phyloP scores from a whole-genome alignment of 2,797 vertebrate genomes.

The Acridotheres tristis region DNA sequence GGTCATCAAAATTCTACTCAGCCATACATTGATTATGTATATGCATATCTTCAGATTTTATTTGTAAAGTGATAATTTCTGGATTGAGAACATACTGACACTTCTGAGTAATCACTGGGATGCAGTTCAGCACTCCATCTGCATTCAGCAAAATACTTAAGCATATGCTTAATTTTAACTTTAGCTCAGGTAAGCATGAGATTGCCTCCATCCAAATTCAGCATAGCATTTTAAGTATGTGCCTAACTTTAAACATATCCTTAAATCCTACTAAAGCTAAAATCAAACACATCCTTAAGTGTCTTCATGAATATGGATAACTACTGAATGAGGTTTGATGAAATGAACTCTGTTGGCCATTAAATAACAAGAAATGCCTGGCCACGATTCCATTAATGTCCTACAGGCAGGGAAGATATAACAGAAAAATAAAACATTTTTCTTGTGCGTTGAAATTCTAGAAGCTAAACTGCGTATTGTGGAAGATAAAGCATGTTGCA shows the following conservation, averaged over 20 bases:
- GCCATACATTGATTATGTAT: conserved; percentile 53
- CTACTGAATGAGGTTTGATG: not conserved
- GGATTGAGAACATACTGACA: conserved; percentile 58
- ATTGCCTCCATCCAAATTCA: conserved; percentile 28
- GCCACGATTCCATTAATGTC: not conserved
- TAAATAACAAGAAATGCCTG: conserved; percentile 2
- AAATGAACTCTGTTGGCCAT: conserved; percentile 16
- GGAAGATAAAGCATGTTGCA: not conserved
- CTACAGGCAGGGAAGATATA: not conserved
- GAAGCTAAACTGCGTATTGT: not conserved
- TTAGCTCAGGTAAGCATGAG: conserved; percentile 47
- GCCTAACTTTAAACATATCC: conserved; percentile 32
- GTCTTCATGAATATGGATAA: conserved; percentile 38
- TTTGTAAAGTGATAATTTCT: conserved; percentile 64
- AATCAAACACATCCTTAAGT: conserved; percentile 40
- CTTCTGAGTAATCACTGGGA: conserved; percentile 59
- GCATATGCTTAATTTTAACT: conserved; percentile 52
- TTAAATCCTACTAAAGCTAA: conserved; percentile 42
- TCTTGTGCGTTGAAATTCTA: not conserved
- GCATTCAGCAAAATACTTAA: conserved; percentile 57
- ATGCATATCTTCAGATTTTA: conserved; percentile 54
- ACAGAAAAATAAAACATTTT: not conserved
- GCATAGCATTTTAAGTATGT: conserved; percentile 28
- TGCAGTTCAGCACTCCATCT: conserved; percentile 50
- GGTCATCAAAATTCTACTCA: conserved; percentile 62